phyloP scores from a whole-genome alignment of 2,113 vertebrate species.

The Vimba vimba region DNA sequence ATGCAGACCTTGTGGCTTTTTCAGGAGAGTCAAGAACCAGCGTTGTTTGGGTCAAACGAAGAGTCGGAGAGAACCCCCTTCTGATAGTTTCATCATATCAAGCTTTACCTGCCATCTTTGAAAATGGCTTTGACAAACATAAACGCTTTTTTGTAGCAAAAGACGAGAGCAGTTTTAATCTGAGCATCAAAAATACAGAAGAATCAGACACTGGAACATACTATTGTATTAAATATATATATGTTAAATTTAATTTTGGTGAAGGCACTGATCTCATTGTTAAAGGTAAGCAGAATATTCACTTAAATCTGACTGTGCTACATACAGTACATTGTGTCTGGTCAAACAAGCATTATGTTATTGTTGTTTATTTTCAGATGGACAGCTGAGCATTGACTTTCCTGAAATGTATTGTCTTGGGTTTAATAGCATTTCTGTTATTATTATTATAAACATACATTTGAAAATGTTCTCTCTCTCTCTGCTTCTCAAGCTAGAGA shows the following conservation, averaged over 20 bases:
- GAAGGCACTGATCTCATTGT: slow-evolving; percentile 29
- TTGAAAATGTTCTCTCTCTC: too few relatives aligned
- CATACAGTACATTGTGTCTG: background rate
- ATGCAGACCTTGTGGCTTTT: background rate
- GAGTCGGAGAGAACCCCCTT: slow-evolving; percentile 34
- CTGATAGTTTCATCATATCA: slow-evolving; percentile 2
- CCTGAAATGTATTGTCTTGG: too few relatives aligned
- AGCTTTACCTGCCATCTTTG: background rate
- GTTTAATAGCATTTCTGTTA: too few relatives aligned
- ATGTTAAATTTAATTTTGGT: too few relatives aligned
- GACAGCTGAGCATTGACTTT: too few relatives aligned
- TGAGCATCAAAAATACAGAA: slow-evolving; percentile 11
- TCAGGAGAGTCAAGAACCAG: background rate
- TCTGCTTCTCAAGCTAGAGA: too few relatives aligned
- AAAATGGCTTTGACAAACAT: background rate
- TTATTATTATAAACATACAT: too few relatives aligned
- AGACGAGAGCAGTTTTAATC: background rate
- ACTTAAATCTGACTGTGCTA: background rate
- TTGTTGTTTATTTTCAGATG: background rate
- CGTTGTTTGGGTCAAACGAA: slow-evolving; percentile 28
- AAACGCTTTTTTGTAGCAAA: background rate
- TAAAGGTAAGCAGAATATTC: slow-evolving; percentile 18
- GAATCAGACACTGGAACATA: slow-evolving; percentile 39
- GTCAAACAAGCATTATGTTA: background rate
- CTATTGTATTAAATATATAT: background rate